Percentiles rank a stretch among this genome's conserved stretches.
Conservation (phyloP, 2,888 invertebrate species). For the Noctuana brunneofusca region DNA sequence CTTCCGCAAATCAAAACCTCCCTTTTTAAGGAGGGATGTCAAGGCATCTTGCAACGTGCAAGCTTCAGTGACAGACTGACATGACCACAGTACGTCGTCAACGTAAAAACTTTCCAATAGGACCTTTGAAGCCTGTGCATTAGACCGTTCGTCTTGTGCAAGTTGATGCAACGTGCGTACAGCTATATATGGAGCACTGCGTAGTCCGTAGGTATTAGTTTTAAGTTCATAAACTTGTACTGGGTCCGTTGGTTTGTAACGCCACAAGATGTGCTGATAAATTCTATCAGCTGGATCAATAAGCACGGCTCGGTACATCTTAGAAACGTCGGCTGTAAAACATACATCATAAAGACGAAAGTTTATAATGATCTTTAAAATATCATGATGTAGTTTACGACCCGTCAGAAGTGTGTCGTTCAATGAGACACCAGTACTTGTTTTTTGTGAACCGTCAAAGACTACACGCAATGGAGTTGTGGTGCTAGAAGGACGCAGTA, state of each 20-base stretch:
- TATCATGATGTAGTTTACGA: background rate
- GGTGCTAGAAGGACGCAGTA: background rate
- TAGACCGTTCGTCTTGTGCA: conserved; percentile 4
- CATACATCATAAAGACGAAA: background rate
- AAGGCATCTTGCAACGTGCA: background rate
- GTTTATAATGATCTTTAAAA: background rate
- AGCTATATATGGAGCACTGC: conserved; percentile 15
- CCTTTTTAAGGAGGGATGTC: background rate
- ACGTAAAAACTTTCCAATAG: conserved; percentile 1
- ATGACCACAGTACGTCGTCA: background rate
- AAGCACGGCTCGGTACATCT: conserved; percentile 1
- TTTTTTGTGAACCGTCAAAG: conserved; percentile 18
- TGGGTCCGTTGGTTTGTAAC: background rate
- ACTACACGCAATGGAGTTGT: background rate
- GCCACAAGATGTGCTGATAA: background rate
- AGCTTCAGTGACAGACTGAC: background rate
- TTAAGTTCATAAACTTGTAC: conserved; percentile 3
- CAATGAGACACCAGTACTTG: conserved; percentile 15
- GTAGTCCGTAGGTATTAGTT: conserved; percentile 13
- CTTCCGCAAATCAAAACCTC: background rate
- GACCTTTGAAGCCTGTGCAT: background rate
- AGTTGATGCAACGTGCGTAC: conserved; percentile 21
- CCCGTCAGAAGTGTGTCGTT: conserved; percentile 12
- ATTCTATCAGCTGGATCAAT: conserved; percentile 7
- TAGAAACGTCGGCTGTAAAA: background rate